phyloP scores from a whole-genome alignment of 2,888 invertebrate genomes.

The Ephialtes manifestator region DNA sequence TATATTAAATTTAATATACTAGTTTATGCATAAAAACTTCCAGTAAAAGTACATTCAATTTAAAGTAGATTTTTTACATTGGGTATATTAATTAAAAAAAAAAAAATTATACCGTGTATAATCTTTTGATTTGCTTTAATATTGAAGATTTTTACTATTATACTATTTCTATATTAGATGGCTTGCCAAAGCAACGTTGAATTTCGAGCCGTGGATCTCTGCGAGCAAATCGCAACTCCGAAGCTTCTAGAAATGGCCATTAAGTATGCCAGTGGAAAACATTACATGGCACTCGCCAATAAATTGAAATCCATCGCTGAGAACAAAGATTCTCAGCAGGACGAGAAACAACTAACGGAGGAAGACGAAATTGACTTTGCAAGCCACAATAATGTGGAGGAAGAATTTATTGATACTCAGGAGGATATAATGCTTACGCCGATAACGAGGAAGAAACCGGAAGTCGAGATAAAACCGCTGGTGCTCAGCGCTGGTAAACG shows the following conservation, averaged over 20 bases:
- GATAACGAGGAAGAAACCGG: conserved; percentile 71
- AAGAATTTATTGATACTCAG: conserved; percentile 62
- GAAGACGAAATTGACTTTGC: conserved; percentile 75
- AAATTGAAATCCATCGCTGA: conserved; percentile 87
- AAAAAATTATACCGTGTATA: too few relatives aligned
- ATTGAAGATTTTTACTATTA: conserved; percentile 28
- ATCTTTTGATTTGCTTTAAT: conserved; percentile 28
- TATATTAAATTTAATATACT: too few relatives aligned
- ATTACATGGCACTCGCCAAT: conserved; percentile 92
- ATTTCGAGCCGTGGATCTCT: conserved; percentile 94
- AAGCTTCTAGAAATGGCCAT: conserved; percentile 93
- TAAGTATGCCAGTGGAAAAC: conserved; percentile 94
- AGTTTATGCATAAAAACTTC: too few relatives aligned
- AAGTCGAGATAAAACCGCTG: conserved; percentile 81
- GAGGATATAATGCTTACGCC: conserved; percentile 76
- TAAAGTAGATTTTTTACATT: too few relatives aligned
- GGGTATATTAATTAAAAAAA: too few relatives aligned
- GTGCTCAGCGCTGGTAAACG: conserved; percentile 75
- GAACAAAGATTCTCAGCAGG: conserved; percentile 78
- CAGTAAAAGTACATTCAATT: too few relatives aligned
- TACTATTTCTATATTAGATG: conserved; percentile 87
- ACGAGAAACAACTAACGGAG: conserved; percentile 77
- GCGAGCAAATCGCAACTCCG: conserved; percentile 92
- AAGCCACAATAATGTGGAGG: conserved; percentile 72
- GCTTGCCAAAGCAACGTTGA: conserved; percentile 95